Evolutionary conservation across 2,888 invertebrate genomes (phyloP).

Genomic region (Crossocerus cetratus): DNA sequence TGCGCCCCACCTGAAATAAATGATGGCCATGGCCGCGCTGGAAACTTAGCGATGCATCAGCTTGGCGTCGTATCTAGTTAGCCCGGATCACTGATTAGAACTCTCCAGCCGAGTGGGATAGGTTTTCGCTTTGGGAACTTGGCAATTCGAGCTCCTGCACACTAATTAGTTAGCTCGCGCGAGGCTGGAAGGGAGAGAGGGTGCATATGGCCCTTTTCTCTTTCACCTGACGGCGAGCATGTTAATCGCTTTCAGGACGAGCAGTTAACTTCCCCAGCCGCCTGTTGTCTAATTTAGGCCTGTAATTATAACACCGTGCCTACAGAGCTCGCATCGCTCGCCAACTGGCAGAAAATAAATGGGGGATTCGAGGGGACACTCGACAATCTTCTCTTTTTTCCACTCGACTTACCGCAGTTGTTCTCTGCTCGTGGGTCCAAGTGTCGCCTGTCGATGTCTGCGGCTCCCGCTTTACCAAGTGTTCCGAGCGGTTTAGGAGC

Average conservation of each 20-base stretch:
- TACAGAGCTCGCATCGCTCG: too few relatives aligned
- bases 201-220: neutral
- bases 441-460: too few relatives aligned
- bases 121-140: constrained; percentile 3
- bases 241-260: too few relatives aligned
- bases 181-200: neutral
- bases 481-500: neutral
- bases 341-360: too few relatives aligned
- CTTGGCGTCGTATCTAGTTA: neutral
- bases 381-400: too few relatives aligned
- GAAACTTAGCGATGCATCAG: neutral
- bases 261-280: too few relatives aligned
- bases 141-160: neutral
- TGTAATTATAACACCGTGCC: too few relatives aligned
- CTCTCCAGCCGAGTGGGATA: neutral
- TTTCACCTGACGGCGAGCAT: neutral
- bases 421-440: too few relatives aligned
- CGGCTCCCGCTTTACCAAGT: too few relatives aligned
- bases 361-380: too few relatives aligned
- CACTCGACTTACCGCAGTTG: too few relatives aligned
- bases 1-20: neutral
- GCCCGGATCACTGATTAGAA: neutral
- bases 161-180: neutral
- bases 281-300: too few relatives aligned
- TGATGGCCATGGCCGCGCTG: neutral